Base-by-base conservation (phyloP, 2,113 vertebrate genomes). In the Callaeas wilsoni region DNA sequence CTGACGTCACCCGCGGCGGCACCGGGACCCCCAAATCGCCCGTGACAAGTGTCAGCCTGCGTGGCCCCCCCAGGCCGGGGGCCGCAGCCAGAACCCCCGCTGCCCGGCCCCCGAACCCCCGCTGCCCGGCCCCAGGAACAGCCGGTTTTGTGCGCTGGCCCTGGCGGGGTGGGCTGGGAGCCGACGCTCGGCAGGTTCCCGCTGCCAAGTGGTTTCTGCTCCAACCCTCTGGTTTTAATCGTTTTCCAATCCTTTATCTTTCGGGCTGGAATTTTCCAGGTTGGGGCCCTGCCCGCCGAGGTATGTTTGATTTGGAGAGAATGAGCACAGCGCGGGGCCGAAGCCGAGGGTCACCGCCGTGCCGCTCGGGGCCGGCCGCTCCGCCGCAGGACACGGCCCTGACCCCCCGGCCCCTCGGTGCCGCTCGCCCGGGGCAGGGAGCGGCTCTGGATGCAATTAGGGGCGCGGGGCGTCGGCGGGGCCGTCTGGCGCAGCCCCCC, bases 391-490 rank as follows among this genome's bases (percentile, higher is more conserved):
- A 35, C 37, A 21, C 2, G 25, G 80, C 90, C 90, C 90, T 76
- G 76, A 91, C 84, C 90, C 83, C 2, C 37, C 16, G 33, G 18
- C 27, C 7, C 86, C 68, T 62, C 1, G 8, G n/a, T 84, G 59
- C 68, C 3, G 21, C 93, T 89, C 7, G 18, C 63, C 62, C 26
- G 11, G 71, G 64, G 65, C 69, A 74, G 57, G 53, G 50, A 85
- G 84, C 2, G 26, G 79, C 90, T 98, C 97, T 98, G 98, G 97
- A 97, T 97, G 97, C 95, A 96, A 97, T 98, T 97, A 98, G 94
- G 33, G 82, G 84, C 10, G 56, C 41, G 15, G 82, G 92, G 91
- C 15, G 77, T 69, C 41, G 82, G 94, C 10, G 7, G 26, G 64
- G 64, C 32, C 1, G 93, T 84, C 95, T 95, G 91, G 71, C 17